A percentile compares a stretch with the other conserved stretches of the same genome.
phyloP scores from a whole-genome alignment of 2,113 vertebrate species.

The Anoura caudifer region DNA sequence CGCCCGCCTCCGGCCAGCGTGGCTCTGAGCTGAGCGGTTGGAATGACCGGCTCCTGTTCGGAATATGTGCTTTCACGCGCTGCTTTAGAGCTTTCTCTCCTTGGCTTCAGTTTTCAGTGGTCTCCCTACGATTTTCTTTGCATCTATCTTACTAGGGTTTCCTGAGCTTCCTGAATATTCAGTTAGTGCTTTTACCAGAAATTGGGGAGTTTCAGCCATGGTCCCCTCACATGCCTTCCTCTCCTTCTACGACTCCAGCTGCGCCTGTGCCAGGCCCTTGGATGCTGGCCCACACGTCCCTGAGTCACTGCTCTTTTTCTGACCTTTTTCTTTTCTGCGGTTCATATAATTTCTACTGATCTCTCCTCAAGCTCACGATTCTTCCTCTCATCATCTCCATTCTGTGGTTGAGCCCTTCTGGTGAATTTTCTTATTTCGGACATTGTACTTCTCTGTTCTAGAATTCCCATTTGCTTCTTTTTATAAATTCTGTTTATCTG shows the following conservation, averaged over 20 bases:
- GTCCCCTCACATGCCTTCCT: not conserved
- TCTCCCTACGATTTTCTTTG: not conserved
- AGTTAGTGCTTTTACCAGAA: not conserved
- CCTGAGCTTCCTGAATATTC: not conserved
- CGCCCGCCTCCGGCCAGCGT: not conserved
- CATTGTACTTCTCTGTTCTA: not conserved
- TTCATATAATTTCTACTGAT: not conserved
- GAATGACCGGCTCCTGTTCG: too few species aligned
- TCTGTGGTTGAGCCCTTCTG: not conserved
- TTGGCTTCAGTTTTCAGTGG: not conserved
- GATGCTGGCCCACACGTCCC: accelerated
- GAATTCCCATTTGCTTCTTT: not conserved
- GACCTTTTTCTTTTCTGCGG: not conserved
- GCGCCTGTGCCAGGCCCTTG: not conserved
- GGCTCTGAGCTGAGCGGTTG: too few species aligned
- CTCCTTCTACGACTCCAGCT: not conserved
- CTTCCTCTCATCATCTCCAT: not conserved
- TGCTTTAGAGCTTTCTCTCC: not conserved
- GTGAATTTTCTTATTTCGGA: not conserved
- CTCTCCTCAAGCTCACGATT: not conserved
- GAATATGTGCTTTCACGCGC: accelerated
- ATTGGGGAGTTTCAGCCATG: not conserved
- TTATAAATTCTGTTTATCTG: not conserved
- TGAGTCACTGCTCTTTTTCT: not conserved
- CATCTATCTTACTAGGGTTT: not conserved